Evolutionary conservation across 2,888 invertebrate species (phyloP), one percentile per base, ranked within the genome.

Genomic region (Scaptomyza cyrtandrae): DNA sequence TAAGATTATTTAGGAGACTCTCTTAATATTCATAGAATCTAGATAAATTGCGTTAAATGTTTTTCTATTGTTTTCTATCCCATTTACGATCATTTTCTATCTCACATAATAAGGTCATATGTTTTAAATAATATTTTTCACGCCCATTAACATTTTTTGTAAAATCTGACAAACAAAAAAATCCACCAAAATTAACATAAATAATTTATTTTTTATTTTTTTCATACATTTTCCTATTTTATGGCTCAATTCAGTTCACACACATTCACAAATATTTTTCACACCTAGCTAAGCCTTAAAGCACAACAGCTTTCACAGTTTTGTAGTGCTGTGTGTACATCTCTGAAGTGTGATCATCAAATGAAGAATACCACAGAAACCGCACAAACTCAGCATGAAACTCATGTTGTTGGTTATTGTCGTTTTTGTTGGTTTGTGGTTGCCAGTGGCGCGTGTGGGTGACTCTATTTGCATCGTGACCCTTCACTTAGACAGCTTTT

Each of bases 401-500:
- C 62, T 57, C 66, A 41, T 60, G 63, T 66, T 56, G 41, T 37
- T 37, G n/a, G 35, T 37, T 33, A 0, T 33, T 33, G 33, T 33
- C 6, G 33, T 33, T 33, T 6, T 24, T 39, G 54, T 29, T 29
- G 11, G 31, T 29, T 24, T 1, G 24, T 9, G 14, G 41, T 31
- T 29, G 46, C 11, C 35, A 53, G 43, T 52, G 57, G 55, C 45
- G 62, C 39, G 74, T 63, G 75, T 71, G 71, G 68, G 75, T 59
- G 75, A 50, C 44, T 58, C 37, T 19, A n/a, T 49, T 64, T 31
- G 52, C 31, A 64, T 71, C 75, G 75, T 75, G 75, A 75, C 75
- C 75, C 75, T 75, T 75, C 68, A 75, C 75, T 75, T 71, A 53
- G 60, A n/a, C 19, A 39, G n/a, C 16, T 50, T 50, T 57, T 27